Evolutionary conservation across 2,113 vertebrate genomes (phyloP).

Genomic region (Rhabdomys dilectus): DNA sequence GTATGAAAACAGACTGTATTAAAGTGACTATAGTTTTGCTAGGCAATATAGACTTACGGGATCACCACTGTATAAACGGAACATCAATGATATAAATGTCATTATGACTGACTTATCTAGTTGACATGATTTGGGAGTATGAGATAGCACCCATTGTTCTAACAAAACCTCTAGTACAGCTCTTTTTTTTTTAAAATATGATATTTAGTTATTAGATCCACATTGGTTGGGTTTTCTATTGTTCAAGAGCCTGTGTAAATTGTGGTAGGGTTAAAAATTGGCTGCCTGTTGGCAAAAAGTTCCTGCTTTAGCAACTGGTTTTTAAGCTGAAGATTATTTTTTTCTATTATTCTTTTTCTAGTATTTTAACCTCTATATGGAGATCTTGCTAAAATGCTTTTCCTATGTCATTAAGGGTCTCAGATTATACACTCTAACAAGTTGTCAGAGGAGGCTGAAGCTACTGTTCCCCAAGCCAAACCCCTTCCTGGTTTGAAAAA

Average conservation of each 20-base stretch:
- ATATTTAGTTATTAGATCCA: constrained; percentile 49
- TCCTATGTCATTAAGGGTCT: not conserved
- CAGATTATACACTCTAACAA: constrained; percentile 34
- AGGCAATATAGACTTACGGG: not conserved
- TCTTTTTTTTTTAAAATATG: not conserved
- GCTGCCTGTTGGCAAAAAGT: not conserved
- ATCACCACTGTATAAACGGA: not conserved
- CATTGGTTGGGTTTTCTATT: constrained; percentile 47
- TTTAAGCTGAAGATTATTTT: constrained; percentile 43
- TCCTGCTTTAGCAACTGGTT: not conserved
- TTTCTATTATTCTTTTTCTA: not conserved
- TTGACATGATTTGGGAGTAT: constrained; percentile 36
- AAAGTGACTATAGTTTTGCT: not conserved
- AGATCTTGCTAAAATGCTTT: constrained; percentile 43
- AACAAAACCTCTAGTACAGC: not conserved
- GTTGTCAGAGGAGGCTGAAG: not conserved
- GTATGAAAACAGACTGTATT: not conserved
- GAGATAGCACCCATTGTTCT: not conserved
- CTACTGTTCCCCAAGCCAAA: not conserved
- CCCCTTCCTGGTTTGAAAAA: constrained; percentile 37
- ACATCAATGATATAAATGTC: not conserved
- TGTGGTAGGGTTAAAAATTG: constrained; percentile 38
- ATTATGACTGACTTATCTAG: not conserved
- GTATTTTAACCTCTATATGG: constrained; percentile 30
- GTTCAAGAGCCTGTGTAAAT: constrained; percentile 44